Conservation (phyloP, 1,140 invertebrate genomes). For the Drosophila ogumai region DNA sequence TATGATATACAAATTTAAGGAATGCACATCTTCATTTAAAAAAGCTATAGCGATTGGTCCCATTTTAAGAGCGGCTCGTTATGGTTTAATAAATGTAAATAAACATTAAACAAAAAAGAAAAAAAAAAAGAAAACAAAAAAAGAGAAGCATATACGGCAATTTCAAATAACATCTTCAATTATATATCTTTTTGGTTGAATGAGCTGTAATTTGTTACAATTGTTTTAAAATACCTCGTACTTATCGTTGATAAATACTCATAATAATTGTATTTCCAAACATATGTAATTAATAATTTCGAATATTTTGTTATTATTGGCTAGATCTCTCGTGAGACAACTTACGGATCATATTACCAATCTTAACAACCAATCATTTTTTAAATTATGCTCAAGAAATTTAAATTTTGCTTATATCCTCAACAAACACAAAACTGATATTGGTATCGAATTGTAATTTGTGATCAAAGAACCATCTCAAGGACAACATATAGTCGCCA, state of each 20-base stretch:
- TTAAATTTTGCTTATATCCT: constrained; percentile 1
- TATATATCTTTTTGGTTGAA: neutral
- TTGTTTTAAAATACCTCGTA: neutral
- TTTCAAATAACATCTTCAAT: too few species aligned
- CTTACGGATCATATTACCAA: neutral
- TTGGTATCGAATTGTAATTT: constrained; percentile 23
- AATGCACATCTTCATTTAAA: too few species aligned
- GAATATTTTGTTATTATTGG: too few species aligned
- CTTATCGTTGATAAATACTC: neutral
- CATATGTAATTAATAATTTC: neutral
- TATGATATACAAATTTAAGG: too few species aligned
- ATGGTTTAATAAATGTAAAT: too few species aligned
- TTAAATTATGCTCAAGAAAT: neutral
- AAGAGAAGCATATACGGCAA: too few species aligned
- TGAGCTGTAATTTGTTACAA: neutral
- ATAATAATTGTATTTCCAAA: neutral
- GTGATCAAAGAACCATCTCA: constrained; percentile 1
- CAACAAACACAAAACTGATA: constrained; percentile 15
- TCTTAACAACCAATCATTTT: neutral
- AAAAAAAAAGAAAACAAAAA: too few species aligned
- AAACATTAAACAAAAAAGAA: too few species aligned
- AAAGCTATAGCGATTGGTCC: too few species aligned
- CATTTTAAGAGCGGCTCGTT: too few species aligned
- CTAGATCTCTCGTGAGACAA: neutral
- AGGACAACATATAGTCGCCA: constrained; percentile 26